Conservation (phyloP, 92 coral and sea anemone species). For the Zoanthus sociatus region DNA sequence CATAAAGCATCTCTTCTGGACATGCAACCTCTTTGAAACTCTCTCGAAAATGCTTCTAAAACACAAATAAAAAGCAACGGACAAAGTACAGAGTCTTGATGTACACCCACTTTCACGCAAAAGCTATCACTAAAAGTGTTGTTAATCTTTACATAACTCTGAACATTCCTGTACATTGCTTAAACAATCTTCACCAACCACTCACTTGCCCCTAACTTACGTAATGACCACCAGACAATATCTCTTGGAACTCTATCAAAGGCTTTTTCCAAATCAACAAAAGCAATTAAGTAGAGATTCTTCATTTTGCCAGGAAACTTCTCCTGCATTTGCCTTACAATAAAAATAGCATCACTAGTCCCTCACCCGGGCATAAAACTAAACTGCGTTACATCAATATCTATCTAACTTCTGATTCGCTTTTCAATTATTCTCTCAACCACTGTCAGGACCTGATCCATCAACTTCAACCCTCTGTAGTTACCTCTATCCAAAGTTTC, state of each 20-base stretch:
- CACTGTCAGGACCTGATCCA: conserved; percentile 44
- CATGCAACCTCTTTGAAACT: too few species aligned
- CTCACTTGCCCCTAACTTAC: too few species aligned
- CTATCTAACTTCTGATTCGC: background rate
- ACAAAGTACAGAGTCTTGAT: too few species aligned
- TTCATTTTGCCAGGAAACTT: conserved; percentile 36
- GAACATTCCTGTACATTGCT: too few species aligned
- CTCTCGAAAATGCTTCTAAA: too few species aligned
- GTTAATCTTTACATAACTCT: too few species aligned
- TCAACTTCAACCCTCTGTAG: conserved; percentile 46
- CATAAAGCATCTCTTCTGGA: too few species aligned
- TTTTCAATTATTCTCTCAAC: background rate
- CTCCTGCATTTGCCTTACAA: conserved; percentile 28
- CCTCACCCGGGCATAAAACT: background rate
- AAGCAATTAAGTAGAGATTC: conserved; percentile 17
- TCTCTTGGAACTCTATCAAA: conserved; percentile 18
- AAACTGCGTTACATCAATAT: background rate
- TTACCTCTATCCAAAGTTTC: background rate
- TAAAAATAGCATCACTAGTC: conserved; percentile 31
- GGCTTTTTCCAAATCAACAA: conserved; percentile 54
- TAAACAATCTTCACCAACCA: too few species aligned
- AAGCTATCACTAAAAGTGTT: too few species aligned
- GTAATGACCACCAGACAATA: too few species aligned
- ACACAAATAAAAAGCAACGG: too few species aligned
- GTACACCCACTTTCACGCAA: too few species aligned